These are phyloP conservation scores for Leptarthrus brevirostris DNA, from an alignment of 2,888 invertebrate species.

Conservation along the genomic window DNA sequence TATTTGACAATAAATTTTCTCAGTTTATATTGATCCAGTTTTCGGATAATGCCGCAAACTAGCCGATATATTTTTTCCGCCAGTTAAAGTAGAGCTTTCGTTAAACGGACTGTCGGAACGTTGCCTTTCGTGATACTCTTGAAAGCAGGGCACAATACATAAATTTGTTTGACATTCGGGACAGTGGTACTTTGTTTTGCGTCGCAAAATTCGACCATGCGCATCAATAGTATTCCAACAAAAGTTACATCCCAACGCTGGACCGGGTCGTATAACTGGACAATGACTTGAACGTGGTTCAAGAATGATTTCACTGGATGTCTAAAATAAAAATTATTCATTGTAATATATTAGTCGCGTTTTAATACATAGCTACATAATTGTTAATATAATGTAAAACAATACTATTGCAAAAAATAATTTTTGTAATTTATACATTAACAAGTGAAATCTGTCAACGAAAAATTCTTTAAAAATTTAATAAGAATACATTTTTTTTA, in stretches of 20 bases:
- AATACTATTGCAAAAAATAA: too few relatives aligned
- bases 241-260: slow-evolving; percentile 87
- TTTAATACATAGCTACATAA: too few relatives aligned
- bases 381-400: too few relatives aligned
- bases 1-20: background rate
- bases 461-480: too few relatives aligned
- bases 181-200: slow-evolving; percentile 91
- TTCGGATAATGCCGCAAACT: slow-evolving; percentile 62
- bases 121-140: slow-evolving; percentile 81
- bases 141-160: slow-evolving; percentile 91
- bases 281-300: slow-evolving; percentile 80
- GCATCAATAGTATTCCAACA: slow-evolving; percentile 92
- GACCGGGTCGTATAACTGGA: slow-evolving; percentile 84
- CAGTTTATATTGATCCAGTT: slow-evolving; percentile 65
- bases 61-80: slow-evolving; percentile 51
- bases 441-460: too few relatives aligned
- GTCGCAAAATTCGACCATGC: slow-evolving; percentile 81
- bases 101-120: slow-evolving; percentile 60
- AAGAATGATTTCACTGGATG: slow-evolving; percentile 65
- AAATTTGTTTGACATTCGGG: slow-evolving; percentile 90
- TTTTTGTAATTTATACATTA: too few relatives aligned
- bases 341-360: too few relatives aligned
- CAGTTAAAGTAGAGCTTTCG: slow-evolving; percentile 55
- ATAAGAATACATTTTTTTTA: too few relatives aligned
- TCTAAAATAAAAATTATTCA: slow-evolving; percentile 59